These are phyloP conservation scores for Heliconius erato DNA, from an alignment of 2,888 invertebrate genomes.

Conservation along the genomic window DNA sequence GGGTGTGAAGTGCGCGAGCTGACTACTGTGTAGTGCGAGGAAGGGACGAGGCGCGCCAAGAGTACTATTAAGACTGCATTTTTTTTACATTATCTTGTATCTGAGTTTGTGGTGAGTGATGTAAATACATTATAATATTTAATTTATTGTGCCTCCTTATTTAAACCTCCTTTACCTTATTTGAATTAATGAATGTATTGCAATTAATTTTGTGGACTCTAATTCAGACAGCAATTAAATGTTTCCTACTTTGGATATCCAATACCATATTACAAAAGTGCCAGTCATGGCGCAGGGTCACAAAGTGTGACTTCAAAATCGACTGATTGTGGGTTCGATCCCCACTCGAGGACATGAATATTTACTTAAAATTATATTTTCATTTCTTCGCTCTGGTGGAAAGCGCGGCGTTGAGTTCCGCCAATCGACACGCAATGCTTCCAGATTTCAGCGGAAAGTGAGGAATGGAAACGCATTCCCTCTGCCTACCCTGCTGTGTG, in stretches of 20 bases:
- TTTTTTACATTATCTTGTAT: constrained; percentile 47
- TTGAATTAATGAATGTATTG: background rate
- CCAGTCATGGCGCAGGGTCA: no score
- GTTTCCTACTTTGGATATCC: background rate
- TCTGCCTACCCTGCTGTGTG: no score
- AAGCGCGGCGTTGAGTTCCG: no score
- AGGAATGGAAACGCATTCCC: no score
- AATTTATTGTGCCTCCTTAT: constrained; percentile 39
- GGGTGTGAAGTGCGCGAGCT: constrained; percentile 41
- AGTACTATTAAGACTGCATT: constrained; percentile 50
- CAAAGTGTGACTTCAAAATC: no score
- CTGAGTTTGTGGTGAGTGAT: constrained; percentile 42
- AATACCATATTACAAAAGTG: no score
- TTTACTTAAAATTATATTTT: no score
- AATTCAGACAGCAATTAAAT: background rate
- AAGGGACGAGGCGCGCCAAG: background rate
- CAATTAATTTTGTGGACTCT: background rate
- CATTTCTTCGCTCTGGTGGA: no score
- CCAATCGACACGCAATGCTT: no score
- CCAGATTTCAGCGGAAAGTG: no score
- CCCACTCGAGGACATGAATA: no score
- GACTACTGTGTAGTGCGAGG: constrained; percentile 1
- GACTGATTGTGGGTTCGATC: no score
- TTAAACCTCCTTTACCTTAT: background rate
- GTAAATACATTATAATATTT: constrained; percentile 54